phyloP scores from a whole-genome alignment of 2,113 vertebrate genomes.

The Tilapia sparmanii region DNA sequence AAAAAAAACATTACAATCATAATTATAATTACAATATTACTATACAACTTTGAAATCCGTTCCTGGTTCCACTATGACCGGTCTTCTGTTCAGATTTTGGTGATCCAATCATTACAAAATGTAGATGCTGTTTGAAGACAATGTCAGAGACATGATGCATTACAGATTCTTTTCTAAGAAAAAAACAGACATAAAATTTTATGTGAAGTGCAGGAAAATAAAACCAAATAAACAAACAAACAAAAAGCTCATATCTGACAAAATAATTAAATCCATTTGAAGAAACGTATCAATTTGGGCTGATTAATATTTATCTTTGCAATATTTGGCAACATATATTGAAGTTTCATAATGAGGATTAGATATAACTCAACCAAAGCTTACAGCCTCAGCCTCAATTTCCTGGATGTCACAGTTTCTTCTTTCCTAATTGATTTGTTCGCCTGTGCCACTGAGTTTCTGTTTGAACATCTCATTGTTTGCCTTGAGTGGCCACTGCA shows the following conservation, averaged over 20 bases:
- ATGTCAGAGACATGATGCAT: background rate
- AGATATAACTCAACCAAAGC: background rate
- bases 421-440: conserved; percentile 41
- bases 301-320: background rate
- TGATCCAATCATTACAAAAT: background rate
- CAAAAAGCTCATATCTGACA: background rate
- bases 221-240: background rate
- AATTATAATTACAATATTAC: background rate
- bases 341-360: background rate
- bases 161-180: background rate
- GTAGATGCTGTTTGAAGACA: background rate
- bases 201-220: background rate
- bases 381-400: background rate
- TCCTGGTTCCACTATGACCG: background rate
- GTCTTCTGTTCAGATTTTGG: background rate
- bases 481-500: conserved; percentile 42
- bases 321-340: background rate
- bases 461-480: conserved; percentile 9
- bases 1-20: background rate
- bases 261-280: background rate
- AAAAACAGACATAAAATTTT: background rate
- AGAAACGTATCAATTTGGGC: background rate
- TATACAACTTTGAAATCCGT: background rate
- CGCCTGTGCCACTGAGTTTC: background rate
- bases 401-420: background rate